A percentile compares a stretch with the other conserved stretches of the same genome.
Evolutionary conservation across 2,113 vertebrate species (phyloP).

Genomic region (Oreochromis aureus): DNA sequence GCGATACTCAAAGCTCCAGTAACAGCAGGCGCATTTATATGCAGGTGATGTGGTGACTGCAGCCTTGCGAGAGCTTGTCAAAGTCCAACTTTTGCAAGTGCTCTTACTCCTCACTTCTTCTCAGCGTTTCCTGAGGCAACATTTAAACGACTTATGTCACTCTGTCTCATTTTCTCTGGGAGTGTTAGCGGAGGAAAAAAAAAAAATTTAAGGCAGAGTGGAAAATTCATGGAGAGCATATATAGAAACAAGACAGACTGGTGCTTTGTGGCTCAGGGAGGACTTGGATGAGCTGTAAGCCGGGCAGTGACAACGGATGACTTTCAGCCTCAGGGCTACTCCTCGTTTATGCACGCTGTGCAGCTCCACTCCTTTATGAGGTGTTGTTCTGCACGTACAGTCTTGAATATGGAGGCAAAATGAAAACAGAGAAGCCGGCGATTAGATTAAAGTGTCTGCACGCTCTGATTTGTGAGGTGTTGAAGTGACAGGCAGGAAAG

Average conservation of each 20-base stretch:
- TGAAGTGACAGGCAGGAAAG: not conserved
- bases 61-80: constrained; percentile 18
- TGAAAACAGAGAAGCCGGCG: not conserved
- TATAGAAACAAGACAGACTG: not conserved
- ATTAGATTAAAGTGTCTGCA: not conserved
- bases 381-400: not conserved
- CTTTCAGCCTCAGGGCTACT: constrained; percentile 2
- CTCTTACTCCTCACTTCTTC: not conserved
- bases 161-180: not conserved
- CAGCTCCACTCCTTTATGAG: constrained; percentile 29
- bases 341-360: constrained; percentile 11
- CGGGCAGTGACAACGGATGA: not conserved
- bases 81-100: not conserved
- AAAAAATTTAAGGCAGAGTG: not conserved
- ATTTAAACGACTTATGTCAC: not conserved
- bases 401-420: not conserved
- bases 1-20: not conserved
- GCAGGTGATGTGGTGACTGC: constrained; percentile 50
- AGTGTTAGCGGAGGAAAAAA: not conserved
- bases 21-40: constrained; percentile 55
- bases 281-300: not conserved
- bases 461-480: not conserved
- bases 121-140: not conserved
- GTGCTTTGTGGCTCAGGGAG: constrained; percentile 11
- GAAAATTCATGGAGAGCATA: not conserved